phyloP scores from a whole-genome alignment of 1,140 invertebrate species.

The Tetranychus cinnabarinus region DNA sequence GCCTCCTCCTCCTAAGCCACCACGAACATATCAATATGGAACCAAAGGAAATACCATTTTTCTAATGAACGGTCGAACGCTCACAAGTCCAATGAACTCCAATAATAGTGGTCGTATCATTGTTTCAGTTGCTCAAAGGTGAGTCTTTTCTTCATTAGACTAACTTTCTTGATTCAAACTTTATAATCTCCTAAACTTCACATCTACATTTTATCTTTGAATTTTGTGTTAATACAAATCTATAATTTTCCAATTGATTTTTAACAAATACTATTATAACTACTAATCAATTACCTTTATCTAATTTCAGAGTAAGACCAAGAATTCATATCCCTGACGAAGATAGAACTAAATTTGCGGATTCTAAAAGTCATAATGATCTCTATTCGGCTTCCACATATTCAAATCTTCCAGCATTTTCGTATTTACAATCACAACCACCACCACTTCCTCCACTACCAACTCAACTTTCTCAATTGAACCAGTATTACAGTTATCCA shows the following conservation, averaged over 20 bases:
- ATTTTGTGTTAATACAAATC: too few relatives aligned
- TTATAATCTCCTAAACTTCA: neutral
- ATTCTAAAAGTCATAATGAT: neutral
- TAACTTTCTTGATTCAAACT: neutral
- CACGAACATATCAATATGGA: constrained; percentile 8
- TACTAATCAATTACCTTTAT: too few relatives aligned
- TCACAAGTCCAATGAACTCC: neutral
- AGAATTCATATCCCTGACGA: neutral
- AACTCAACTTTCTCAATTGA: neutral
- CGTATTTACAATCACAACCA: neutral
- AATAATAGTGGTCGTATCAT: constrained; percentile 1
- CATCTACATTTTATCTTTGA: too few relatives aligned
- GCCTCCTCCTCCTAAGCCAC: constrained; percentile 6
- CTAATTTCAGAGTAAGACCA: neutral
- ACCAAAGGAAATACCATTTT: neutral
- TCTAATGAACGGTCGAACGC: neutral
- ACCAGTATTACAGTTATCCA: neutral
- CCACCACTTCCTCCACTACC: neutral
- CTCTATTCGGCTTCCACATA: neutral
- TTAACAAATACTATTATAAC: too few relatives aligned
- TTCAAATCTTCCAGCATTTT: neutral
- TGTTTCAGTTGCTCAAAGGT: constrained; percentile 3
- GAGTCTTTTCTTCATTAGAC: neutral
- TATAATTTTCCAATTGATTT: too few relatives aligned
- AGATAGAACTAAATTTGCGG: neutral